A percentile compares a stretch with the other conserved stretches of the same genome.
Evolutionary conservation across 2,797 vertebrate genomes (phyloP).

Genomic region (Ciconia nigra): DNA sequence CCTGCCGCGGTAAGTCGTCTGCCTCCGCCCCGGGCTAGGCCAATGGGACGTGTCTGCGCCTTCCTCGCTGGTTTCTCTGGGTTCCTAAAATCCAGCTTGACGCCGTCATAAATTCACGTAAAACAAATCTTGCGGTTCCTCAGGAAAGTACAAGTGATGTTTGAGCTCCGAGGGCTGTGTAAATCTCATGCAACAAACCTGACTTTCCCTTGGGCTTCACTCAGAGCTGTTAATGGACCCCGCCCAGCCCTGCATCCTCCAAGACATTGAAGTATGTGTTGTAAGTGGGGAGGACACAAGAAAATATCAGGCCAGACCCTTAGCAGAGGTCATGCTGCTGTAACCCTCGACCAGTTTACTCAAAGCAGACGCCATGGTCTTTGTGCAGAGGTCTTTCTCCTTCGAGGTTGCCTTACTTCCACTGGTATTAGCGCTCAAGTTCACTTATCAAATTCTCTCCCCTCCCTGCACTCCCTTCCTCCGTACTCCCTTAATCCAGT

Average conservation of each 20-base stretch:
- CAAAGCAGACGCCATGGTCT: not conserved
- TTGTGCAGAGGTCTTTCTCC: not conserved
- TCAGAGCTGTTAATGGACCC: not conserved
- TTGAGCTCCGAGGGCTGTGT: not conserved
- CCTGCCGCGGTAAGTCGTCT: slow-evolving; percentile 87
- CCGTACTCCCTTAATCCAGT: not conserved
- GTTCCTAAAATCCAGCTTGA: not conserved
- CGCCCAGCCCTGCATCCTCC: not conserved
- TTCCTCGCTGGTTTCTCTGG: not conserved
- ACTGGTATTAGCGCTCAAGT: not conserved
- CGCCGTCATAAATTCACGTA: rapidly evolving
- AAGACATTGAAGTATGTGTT: not conserved
- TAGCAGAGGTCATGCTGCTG: not conserved
- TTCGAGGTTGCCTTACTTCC: not conserved
- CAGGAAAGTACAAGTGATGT: rapidly evolving
- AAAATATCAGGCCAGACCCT: not conserved
- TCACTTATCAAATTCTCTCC: slow-evolving; percentile 7
- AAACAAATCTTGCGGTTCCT: not conserved
- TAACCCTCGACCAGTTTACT: not conserved
- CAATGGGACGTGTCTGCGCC: rapidly evolving
- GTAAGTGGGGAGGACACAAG: not conserved
- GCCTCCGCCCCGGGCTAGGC: not conserved
- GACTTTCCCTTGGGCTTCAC: not conserved
- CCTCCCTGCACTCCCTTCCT: not conserved
- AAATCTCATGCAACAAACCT: not conserved